phyloP scores from a whole-genome alignment of 1,140 invertebrate genomes.

The Lepidurus arcticus region DNA sequence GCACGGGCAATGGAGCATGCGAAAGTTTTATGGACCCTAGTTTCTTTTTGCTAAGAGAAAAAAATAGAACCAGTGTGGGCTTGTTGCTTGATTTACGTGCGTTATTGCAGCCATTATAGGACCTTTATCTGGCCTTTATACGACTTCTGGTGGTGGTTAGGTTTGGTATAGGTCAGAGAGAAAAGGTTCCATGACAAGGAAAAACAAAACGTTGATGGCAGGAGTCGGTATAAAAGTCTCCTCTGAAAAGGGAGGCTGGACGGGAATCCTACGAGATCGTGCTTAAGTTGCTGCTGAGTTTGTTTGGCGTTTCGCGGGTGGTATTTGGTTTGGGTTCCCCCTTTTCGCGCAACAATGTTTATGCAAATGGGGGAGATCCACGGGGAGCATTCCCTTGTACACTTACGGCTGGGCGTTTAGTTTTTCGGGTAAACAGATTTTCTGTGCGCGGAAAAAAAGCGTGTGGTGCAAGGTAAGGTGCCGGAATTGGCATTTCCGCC shows the following conservation, averaged over 20 bases:
- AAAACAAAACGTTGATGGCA: not conserved
- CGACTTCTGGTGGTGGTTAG: not conserved
- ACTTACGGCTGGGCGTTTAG: not conserved
- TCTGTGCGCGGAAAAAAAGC: not conserved
- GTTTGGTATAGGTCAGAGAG: not conserved
- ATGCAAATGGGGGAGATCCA: not conserved
- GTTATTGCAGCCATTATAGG: not conserved
- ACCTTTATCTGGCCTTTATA: not conserved
- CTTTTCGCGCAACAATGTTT: not conserved
- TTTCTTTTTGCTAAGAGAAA: not conserved
- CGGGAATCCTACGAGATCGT: no score
- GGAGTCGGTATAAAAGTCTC: not conserved
- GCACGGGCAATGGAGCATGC: not conserved
- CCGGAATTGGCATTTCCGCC: slow-evolving; percentile 10
- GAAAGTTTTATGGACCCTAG: not conserved
- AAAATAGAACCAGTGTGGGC: not conserved
- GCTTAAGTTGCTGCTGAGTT: not conserved
- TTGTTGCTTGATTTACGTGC: not conserved
- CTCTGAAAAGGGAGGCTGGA: no score
- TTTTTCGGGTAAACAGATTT: not conserved
- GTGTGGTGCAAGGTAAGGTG: not conserved
- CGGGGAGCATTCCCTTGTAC: not conserved
- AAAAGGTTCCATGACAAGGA: not conserved
- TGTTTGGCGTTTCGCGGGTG: slow-evolving; percentile 1
- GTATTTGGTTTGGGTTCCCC: not conserved